Conservation (phyloP, 2,797 vertebrate genomes). For the Lophotriccus pileatus region DNA sequence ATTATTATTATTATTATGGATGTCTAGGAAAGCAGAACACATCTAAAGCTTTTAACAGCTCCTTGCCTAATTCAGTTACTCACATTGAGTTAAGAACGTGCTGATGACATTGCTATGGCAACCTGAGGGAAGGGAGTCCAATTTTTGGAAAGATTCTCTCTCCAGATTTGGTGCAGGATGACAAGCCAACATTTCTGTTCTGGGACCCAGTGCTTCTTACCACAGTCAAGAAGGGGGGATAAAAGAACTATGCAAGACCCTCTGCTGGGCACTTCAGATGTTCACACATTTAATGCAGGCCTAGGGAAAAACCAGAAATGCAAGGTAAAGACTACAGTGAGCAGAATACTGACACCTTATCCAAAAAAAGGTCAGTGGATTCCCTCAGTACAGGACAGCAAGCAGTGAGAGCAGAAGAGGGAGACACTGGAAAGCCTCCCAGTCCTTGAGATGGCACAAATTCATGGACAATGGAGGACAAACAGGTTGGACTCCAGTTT, state of each 20-base stretch:
- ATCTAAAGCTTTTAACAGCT: background rate
- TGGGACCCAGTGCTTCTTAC: background rate
- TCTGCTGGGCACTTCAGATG: background rate
- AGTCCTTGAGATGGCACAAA: background rate
- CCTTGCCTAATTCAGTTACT: background rate
- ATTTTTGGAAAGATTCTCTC: background rate
- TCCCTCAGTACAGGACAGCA: background rate
- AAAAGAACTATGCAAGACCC: background rate
- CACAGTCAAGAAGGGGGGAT: background rate
- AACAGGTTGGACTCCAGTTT: background rate
- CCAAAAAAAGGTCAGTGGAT: background rate
- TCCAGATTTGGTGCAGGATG: background rate
- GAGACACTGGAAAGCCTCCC: background rate
- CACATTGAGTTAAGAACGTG: background rate
- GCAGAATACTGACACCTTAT: background rate
- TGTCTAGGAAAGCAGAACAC: background rate
- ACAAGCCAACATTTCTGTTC: background rate
- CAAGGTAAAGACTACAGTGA: background rate
- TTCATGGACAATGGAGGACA: background rate
- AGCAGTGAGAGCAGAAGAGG: background rate
- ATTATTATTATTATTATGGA: background rate
- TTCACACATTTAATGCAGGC: background rate
- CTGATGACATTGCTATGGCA: constrained; percentile 23
- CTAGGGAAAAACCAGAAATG: background rate
- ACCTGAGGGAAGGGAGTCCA: background rate